phyloP scores from a whole-genome alignment of 1,140 invertebrate genomes.

The Spodoptera frugiperda region DNA sequence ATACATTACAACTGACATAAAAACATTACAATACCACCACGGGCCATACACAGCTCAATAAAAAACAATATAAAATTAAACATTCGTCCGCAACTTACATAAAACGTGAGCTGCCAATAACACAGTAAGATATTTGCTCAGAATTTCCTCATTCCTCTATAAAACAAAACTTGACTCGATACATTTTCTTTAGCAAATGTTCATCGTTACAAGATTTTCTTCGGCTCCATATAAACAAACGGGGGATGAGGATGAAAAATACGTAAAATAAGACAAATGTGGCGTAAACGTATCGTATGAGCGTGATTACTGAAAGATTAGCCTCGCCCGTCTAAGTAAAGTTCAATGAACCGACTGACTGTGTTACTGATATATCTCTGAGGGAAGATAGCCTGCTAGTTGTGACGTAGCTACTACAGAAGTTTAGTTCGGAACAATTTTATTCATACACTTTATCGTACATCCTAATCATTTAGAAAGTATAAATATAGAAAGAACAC shows the following conservation, averaged over 20 bases:
- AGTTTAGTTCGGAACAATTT: background rate
- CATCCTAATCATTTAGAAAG: no score
- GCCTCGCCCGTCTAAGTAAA: conserved; percentile 48
- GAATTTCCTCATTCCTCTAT: background rate
- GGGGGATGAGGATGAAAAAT: conserved; percentile 40
- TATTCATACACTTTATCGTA: no score
- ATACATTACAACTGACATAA: no score
- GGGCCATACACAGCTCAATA: no score
- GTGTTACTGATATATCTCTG: conserved; percentile 52
- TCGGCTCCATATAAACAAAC: conserved; percentile 32
- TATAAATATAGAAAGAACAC: no score
- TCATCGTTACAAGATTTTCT: conserved; percentile 36
- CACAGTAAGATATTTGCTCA: background rate
- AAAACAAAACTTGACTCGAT: conserved; percentile 11
- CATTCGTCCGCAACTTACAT: no score
- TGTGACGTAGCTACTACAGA: background rate
- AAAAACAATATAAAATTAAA: no score
- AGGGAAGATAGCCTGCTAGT: conserved; percentile 27
- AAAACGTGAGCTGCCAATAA: background rate
- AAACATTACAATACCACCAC: no score
- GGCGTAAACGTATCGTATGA: conserved; percentile 49
- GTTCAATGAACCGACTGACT: conserved; percentile 51
- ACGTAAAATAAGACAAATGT: conserved; percentile 49
- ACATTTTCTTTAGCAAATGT: conserved; percentile 13
- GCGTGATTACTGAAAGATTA: conserved; percentile 55